Percentiles rank a stretch among this genome's conserved stretches.
These are phyloP conservation scores for Setipinna tenuifilis DNA, from an alignment of 2,797 vertebrate genomes.

Conservation along the genomic window DNA sequence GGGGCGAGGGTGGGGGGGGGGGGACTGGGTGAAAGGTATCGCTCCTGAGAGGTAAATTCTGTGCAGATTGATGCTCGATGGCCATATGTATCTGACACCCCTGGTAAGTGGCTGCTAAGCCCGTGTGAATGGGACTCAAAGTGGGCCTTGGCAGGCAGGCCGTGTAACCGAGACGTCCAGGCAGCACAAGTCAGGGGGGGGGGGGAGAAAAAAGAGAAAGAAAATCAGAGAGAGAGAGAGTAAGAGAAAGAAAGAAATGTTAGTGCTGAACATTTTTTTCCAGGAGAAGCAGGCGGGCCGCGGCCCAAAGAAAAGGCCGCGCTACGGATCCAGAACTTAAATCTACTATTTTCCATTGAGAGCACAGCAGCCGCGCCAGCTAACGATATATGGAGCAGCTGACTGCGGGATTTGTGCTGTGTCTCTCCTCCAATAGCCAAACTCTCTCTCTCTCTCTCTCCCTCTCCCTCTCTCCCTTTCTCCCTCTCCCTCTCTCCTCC, in stretches of 20 bases:
- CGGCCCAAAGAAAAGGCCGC: conserved; percentile 70
- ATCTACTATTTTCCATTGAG: conserved; percentile 71
- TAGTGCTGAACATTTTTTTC: conserved; percentile 69
- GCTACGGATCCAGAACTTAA: conserved; percentile 67
- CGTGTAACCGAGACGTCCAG: conserved; percentile 11
- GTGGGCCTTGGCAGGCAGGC: conserved; percentile 67
- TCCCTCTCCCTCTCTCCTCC: background rate
- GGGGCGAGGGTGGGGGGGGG: background rate
- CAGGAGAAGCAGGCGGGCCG: conserved; percentile 64
- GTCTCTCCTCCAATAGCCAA: conserved; percentile 48
- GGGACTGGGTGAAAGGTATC: conserved; percentile 36
- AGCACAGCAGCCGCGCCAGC: conserved; percentile 59
- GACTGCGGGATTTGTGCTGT: conserved; percentile 61
- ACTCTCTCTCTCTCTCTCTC: conserved; percentile 47
- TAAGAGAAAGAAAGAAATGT: conserved; percentile 61
- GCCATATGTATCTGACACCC: conserved; percentile 49
- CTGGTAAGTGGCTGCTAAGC: conserved; percentile 53
- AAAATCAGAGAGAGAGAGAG: too few species aligned
- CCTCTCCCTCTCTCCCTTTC: conserved; percentile 23
- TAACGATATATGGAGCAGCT: conserved; percentile 58
- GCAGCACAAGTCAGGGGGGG: conserved; percentile 1
- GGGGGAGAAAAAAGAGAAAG: background rate
- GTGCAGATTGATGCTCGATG: conserved; percentile 57
- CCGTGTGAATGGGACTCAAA: conserved; percentile 56
- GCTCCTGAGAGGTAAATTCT: conserved; percentile 51